Percentiles rank a stretch among this genome's conserved stretches.
Evolutionary conservation across 2,113 vertebrate genomes (phyloP).

Genomic region (Poeciliopsis turrubarensis): DNA sequence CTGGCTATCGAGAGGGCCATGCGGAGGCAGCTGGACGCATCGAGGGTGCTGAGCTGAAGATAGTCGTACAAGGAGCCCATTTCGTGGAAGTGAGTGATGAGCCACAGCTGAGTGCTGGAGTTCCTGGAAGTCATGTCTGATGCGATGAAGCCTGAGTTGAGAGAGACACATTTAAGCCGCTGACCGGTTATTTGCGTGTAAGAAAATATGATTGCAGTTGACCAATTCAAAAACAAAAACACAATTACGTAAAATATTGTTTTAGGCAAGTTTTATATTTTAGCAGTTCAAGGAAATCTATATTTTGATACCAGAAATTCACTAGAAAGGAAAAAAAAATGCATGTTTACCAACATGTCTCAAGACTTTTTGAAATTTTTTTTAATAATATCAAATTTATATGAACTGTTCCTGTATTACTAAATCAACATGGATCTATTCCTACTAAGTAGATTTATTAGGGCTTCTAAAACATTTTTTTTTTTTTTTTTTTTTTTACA

Average conservation of each 20-base stretch:
- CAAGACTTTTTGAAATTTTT: not conserved
- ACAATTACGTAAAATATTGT: too few species aligned
- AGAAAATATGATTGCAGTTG: not conserved
- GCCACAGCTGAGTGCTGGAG: conserved; percentile 97
- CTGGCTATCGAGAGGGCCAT: conserved; percentile 94
- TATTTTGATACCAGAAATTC: not conserved
- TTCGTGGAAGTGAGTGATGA: conserved; percentile 98
- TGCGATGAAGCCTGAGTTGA: conserved; percentile 88
- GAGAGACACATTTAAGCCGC: conserved; percentile 8
- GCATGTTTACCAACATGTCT: not conserved
- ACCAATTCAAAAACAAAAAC: too few species aligned
- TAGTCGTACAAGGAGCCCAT: conserved; percentile 98
- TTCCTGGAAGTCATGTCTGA: conserved; percentile 99
- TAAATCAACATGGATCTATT: not conserved
- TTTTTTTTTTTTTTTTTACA: too few species aligned
- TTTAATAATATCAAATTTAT: not conserved
- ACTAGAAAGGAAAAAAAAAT: not conserved
- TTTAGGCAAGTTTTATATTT: too few species aligned
- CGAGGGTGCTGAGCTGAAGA: conserved; percentile 93
- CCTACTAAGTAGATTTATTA: not conserved
- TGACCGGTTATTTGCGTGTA: not conserved
- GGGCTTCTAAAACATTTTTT: too few species aligned
- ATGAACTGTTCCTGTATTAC: not conserved
- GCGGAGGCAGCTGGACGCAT: conserved; percentile 90
- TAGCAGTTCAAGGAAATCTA: too few species aligned